Percentiles rank a stretch among this genome's conserved stretches.
Conservation (phyloP, 2,797 vertebrate species). For the Lepus townsendii region DNA sequence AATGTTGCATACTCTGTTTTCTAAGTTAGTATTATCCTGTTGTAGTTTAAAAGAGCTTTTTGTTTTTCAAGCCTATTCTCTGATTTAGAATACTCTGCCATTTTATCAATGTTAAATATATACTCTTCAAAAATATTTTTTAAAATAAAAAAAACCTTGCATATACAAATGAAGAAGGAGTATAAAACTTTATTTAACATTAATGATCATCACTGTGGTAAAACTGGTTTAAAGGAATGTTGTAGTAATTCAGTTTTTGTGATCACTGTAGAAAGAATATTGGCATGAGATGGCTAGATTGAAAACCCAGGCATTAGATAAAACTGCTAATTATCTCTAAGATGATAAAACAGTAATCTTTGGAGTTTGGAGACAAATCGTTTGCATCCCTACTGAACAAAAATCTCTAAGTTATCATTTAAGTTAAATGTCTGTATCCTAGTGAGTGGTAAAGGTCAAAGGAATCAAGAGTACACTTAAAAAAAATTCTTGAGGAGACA, state of each 20-base stretch:
- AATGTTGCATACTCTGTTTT: not conserved
- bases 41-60: not conserved
- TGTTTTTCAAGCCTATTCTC: slow-evolving; percentile 19
- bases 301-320: not conserved
- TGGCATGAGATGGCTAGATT: not conserved
- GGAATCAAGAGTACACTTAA: not conserved
- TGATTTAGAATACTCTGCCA: not conserved
- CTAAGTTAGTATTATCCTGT: slow-evolving; percentile 21
- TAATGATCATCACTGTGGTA: not conserved
- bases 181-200: not conserved
- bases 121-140: slow-evolving; percentile 18
- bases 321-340: not conserved
- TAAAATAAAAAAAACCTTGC: slow-evolving; percentile 2
- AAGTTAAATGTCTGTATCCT: not conserved
- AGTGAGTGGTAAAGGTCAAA: not conserved
- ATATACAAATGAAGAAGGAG: not conserved
- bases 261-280: not conserved
- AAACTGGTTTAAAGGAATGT: not conserved
- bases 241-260: not conserved
- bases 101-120: not conserved
- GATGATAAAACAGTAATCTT: not conserved
- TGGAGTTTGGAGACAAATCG: not conserved
- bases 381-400: not conserved
- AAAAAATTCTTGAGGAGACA: not conserved
- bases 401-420: not conserved